A percentile compares a stretch with the other conserved stretches of the same genome.
phyloP scores from a whole-genome alignment of 1,140 invertebrate species.

The Oedothorax gibbosus region DNA sequence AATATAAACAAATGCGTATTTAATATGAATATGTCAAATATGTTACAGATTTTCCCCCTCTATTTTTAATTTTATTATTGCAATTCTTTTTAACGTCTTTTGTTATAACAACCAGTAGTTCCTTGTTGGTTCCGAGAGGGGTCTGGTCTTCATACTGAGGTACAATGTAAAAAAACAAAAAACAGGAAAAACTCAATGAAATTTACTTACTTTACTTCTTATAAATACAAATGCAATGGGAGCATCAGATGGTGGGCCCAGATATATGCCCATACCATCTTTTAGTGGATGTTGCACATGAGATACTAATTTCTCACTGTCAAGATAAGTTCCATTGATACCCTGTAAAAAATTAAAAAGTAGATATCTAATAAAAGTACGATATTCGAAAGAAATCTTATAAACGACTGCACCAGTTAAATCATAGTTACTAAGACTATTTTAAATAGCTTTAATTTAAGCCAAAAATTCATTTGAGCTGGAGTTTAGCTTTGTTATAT shows the following conservation, averaged over 20 bases:
- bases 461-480: background rate
- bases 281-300: background rate
- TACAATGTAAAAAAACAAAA: no score
- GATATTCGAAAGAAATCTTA: background rate
- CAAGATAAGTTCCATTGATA: conserved; percentile 14
- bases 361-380: background rate
- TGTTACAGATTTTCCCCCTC: no score
- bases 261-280: background rate
- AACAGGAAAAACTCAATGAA: background rate
- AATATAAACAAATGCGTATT: no score
- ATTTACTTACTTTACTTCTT: background rate
- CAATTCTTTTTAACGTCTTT: no score
- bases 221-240: background rate
- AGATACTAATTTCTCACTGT: background rate
- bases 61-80: no score
- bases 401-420: background rate
- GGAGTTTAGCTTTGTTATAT: background rate
- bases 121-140: no score
- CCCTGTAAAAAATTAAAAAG: conserved; percentile 1
- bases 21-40: no score
- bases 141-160: no score
- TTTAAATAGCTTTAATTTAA: background rate
- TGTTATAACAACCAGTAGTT: no score
- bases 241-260: background rate
- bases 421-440: background rate